Base-by-base conservation (phyloP, 2,113 vertebrate genomes). In the Odontophorus gujanensis region DNA sequence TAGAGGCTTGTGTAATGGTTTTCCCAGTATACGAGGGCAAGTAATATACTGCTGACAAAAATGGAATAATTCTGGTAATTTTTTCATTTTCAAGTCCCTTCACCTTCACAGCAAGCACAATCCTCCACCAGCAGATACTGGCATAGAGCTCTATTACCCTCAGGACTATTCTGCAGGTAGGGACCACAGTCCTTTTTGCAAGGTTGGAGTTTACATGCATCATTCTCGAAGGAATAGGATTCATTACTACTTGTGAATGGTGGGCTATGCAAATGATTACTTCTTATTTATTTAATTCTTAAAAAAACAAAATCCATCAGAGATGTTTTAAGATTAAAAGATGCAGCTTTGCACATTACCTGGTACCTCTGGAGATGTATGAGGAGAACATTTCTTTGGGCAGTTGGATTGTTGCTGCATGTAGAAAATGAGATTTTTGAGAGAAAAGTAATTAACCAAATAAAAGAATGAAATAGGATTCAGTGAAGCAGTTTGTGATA, bases 311-410 rank as follows among this genome's bases (percentile, higher is more conserved):
- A 76, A 59, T 51, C 59, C 48, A 42, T 38, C 20, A 7, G 30
- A 72, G 42, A 69, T 55, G 25, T 78, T 82, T 75, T 50, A 74
- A 72, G 76, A 82, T 87, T 28, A 51, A 73, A 93, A 74, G 57
- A 73, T 25, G 47, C 66, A 72, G 59, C 69, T 92, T 81, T 92
- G 48, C 11, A 2, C 87, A 68, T 96, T 86, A 87, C 88, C 61
- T 66, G 63, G 3, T 91, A 36, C 16, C 28, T 72, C 61, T 51
- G 72, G 89, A 90, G 67, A 72, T 55, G 18, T 89, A 76, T 77
- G 72, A 81, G 75, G 76, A 84, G 36, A 68, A 58, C 78, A 94
- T 92, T 80, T 68, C 30, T 87, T 85, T 77, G 80, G 61, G 62
- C 6, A 21, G 45, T 88, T 95, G 86, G 84, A 67, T 62, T 87